Percentiles rank a stretch among this genome's conserved stretches.
Evolutionary conservation across 2,113 vertebrate species (phyloP).

Genomic region (Columbina picui): DNA sequence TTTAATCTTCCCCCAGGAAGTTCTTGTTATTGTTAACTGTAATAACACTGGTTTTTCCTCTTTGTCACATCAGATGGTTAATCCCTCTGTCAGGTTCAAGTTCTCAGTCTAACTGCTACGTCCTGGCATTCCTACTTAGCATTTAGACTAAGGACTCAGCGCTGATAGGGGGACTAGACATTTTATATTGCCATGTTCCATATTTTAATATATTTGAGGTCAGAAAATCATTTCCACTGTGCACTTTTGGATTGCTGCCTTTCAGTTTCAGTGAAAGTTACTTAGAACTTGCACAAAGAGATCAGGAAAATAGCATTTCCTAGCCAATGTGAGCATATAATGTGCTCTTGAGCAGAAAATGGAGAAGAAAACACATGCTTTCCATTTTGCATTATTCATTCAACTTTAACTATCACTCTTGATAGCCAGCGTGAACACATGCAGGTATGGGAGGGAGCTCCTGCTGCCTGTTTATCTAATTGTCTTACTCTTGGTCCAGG

Average conservation of each 20-base stretch:
- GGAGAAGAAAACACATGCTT: not conserved
- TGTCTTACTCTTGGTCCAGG: not conserved
- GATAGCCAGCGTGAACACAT: not conserved
- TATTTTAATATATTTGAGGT: not conserved
- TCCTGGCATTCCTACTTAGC: not conserved
- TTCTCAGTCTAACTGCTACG: not conserved
- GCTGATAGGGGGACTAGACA: not conserved
- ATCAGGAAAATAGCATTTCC: not conserved
- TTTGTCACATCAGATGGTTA: not conserved
- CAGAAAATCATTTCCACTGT: not conserved
- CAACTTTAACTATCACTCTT: not conserved
- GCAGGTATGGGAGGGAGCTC: not conserved
- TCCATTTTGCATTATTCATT: not conserved
- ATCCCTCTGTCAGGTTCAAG: not conserved
- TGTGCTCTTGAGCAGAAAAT: not conserved
- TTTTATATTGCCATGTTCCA: not conserved
- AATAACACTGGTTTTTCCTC: not conserved
- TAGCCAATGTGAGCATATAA: accelerated
- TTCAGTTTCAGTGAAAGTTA: not conserved
- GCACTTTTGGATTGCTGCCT: not conserved
- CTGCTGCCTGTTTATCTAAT: not conserved
- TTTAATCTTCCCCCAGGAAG: not conserved
- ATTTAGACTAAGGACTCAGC: not conserved
- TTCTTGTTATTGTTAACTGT: not conserved
- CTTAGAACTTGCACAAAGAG: not conserved